These are phyloP conservation scores for Synanthedon vespiformis DNA, from an alignment of 2,888 invertebrate genomes.

Conservation along the genomic window DNA sequence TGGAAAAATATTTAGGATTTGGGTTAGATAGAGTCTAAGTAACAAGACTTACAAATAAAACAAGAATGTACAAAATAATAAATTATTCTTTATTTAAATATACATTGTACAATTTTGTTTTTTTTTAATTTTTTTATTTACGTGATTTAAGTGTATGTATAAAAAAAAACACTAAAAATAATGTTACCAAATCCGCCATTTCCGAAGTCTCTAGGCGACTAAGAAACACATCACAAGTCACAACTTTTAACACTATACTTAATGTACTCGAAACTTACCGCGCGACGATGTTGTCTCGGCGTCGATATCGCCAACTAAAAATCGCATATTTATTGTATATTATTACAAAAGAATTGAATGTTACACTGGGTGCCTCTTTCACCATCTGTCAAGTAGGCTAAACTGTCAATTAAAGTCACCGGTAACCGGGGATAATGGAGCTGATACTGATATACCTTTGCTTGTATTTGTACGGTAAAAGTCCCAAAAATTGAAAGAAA, in stretches of 20 bases:
- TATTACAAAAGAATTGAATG: too few species aligned
- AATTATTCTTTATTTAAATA: constrained; percentile 20
- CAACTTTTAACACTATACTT: constrained; percentile 47
- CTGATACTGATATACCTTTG: too few species aligned
- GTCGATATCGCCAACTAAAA: constrained; percentile 42
- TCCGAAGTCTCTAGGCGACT: neutral
- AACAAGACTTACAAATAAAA: constrained; percentile 39
- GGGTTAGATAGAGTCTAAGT: too few species aligned
- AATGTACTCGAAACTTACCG: constrained; percentile 56
- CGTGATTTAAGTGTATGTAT: neutral
- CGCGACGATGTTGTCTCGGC: constrained; percentile 12
- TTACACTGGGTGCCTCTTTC: too few species aligned
- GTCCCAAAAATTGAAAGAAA: too few species aligned
- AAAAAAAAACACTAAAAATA: neutral
- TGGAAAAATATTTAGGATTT: too few species aligned
- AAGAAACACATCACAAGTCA: constrained; percentile 28
- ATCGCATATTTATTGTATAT: constrained; percentile 16
- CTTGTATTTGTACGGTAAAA: too few species aligned
- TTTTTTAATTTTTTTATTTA: neutral
- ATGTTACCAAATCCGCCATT: neutral
- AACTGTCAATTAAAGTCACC: too few species aligned
- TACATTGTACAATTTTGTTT: constrained; percentile 1
- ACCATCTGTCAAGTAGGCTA: too few species aligned
- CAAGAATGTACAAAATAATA: constrained; percentile 21
- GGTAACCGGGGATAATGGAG: too few species aligned